Conservation (phyloP, 2,113 vertebrate species). For the Psephotus haematonotus region DNA sequence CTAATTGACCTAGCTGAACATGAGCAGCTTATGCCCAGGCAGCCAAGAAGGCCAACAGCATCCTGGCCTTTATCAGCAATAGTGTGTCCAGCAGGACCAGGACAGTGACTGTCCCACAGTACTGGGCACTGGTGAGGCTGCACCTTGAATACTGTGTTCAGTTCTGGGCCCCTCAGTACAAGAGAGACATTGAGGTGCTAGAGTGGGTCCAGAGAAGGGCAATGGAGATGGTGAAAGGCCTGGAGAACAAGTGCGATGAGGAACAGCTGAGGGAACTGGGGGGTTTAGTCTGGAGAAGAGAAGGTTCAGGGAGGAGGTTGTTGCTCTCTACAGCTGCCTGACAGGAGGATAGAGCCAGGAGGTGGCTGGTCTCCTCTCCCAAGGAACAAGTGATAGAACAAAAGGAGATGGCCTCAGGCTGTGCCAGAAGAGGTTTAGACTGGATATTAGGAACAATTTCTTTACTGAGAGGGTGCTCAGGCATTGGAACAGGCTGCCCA, state of each 20-base stretch:
- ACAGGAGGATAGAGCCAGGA: neutral
- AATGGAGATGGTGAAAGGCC: neutral
- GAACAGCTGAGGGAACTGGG: neutral
- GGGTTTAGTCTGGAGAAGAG: neutral
- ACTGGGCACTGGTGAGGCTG: neutral
- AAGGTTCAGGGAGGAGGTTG: neutral
- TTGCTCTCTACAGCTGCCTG: neutral
- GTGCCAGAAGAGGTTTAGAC: neutral
- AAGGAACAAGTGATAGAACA: neutral
- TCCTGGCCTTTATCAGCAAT: neutral
- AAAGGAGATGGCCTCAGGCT: neutral
- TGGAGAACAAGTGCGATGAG: neutral
- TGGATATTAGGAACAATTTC: neutral
- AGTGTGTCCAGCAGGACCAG: neutral
- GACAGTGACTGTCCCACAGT: neutral
- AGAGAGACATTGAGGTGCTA: neutral
- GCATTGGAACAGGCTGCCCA: neutral
- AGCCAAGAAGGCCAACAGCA: neutral
- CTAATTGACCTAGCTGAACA: neutral
- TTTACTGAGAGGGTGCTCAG: neutral
- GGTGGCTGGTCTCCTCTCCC: neutral
- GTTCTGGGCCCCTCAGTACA: neutral
- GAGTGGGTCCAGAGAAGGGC: neutral
- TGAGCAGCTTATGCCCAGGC: neutral
- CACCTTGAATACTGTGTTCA: neutral